Evolutionary conservation across 2,888 invertebrate genomes (phyloP).

Genomic region (Frankliniella intonsa): DNA sequence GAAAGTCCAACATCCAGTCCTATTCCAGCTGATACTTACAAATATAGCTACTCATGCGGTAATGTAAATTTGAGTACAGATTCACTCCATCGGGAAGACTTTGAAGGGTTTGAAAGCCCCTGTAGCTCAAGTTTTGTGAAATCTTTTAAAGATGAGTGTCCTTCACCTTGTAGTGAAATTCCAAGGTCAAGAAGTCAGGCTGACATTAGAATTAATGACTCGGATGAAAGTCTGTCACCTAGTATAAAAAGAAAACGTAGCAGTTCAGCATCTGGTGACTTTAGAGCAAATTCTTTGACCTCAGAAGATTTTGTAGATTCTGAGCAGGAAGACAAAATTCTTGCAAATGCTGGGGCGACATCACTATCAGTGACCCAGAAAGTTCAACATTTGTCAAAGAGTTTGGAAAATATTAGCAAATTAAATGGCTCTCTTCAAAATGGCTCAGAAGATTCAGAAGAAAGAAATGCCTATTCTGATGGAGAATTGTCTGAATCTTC

Average conservation of each 20-base stretch:
- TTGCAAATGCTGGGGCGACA: too few relatives aligned
- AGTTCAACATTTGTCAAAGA: background rate
- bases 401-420: background rate
- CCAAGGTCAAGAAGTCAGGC: background rate
- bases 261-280: background rate
- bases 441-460: background rate
- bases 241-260: background rate
- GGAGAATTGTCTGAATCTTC: background rate
- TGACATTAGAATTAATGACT: background rate
- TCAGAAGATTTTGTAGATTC: background rate
- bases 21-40: background rate
- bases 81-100: background rate
- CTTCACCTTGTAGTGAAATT: background rate
- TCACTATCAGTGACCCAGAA: background rate
- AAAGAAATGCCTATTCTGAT: slow-evolving; percentile 7
- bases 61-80: background rate
- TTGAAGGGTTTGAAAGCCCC: slow-evolving; percentile 8
- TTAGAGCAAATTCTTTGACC: background rate
- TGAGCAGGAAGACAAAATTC: background rate
- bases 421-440: background rate
- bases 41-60: background rate
- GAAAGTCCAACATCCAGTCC: slow-evolving; percentile 15
- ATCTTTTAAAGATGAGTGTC: background rate
- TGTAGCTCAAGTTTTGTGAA: background rate
- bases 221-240: background rate